These are phyloP conservation scores for Conus betulinus DNA, from an alignment of 1,140 invertebrate species.

Conservation along the genomic window DNA sequence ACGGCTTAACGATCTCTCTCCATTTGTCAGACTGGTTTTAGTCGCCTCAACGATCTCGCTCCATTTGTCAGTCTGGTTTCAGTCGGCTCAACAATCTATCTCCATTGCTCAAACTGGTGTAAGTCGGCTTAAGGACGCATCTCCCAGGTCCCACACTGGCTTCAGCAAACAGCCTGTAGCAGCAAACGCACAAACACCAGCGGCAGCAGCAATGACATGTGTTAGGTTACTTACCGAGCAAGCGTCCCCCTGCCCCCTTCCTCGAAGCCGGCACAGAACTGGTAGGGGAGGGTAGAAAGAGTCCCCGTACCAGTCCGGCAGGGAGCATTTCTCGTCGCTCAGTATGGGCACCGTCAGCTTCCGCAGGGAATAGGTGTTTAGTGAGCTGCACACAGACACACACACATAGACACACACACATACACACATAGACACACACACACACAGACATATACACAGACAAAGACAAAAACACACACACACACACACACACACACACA, in stretches of 20 bases:
- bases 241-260: neutral
- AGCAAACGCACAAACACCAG: too few species aligned
- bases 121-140: too few species aligned
- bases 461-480: too few species aligned
- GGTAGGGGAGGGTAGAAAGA: neutral
- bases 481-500: neutral
- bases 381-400: neutral
- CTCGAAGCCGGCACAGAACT: neutral
- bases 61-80: too few species aligned
- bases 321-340: neutral
- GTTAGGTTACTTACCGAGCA: neutral
- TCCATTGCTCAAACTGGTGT: too few species aligned
- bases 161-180: too few species aligned
- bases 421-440: neutral
- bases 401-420: neutral
- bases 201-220: too few species aligned
- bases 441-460: neutral
- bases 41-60: too few species aligned
- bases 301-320: conserved; percentile 16
- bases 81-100: too few species aligned
- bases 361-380: neutral
- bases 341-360: neutral
- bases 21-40: too few species aligned
- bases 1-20: too few species aligned
- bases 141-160: too few species aligned